Percentiles rank a stretch among this genome's conserved stretches.
phyloP scores from a whole-genome alignment of 2,888 invertebrate species.

The Rhagonycha lutea region DNA sequence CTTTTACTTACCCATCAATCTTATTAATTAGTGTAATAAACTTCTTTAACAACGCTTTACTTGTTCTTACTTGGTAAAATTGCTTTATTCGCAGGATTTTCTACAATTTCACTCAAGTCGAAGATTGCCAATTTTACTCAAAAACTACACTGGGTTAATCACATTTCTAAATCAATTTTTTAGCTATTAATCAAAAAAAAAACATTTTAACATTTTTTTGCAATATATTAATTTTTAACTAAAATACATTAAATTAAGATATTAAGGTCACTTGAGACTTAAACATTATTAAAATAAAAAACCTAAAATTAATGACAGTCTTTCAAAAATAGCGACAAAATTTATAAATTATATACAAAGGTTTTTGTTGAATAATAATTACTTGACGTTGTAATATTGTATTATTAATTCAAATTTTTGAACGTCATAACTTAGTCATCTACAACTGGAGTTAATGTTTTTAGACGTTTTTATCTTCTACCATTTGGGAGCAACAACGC shows the following conservation, averaged over 20 bases:
- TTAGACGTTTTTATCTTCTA: not conserved
- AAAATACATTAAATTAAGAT: not conserved
- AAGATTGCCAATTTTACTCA: not conserved
- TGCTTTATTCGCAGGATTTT: not conserved
- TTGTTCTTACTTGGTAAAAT: not conserved
- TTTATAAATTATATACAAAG: not conserved
- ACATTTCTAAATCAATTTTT: too few relatives aligned
- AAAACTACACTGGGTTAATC: not conserved
- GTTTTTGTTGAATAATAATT: not conserved
- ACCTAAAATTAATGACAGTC: not conserved
- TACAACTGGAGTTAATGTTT: not conserved
- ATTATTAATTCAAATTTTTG: not conserved
- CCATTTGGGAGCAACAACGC: not conserved
- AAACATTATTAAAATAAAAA: not conserved
- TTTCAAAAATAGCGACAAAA: not conserved
- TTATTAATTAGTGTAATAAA: not conserved
- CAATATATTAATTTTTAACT: not conserved
- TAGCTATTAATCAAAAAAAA: not conserved
- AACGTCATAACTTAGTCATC: not conserved
- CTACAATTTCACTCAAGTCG: not conserved
- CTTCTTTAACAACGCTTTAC: not conserved
- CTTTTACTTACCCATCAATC: not conserved
- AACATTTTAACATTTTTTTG: not conserved
- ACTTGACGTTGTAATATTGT: not conserved
- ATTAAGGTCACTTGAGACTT: slow-evolving; percentile 2